Evolutionary conservation across 2,888 invertebrate genomes (phyloP), one percentile per base, ranked within the genome.

Genomic region (Ptilodon capucinus): DNA sequence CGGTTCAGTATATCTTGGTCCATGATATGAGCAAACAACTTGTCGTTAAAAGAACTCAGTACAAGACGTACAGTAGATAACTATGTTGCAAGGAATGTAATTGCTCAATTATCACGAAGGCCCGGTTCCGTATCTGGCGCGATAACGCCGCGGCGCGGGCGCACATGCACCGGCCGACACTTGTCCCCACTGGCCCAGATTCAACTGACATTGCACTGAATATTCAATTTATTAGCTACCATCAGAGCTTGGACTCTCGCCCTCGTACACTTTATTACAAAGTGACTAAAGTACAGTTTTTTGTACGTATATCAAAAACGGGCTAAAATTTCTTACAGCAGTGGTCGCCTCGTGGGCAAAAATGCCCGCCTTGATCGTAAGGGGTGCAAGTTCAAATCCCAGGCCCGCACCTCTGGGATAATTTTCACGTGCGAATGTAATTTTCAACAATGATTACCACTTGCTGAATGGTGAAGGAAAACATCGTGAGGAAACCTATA

Each of bases 41-140:
- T 23, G 23, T 23, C 23, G 23, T 2, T 11, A n/a, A 2, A 30
- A 30, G 7, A 14, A 2, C 14, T 34, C 13, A 35, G 35, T 35
- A 38, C 14, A 32, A 32, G 32, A 32, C 38, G 19, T 11, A 38
- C n/a, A 17, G 9, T 9, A 9, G 3, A 17, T 49, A 50, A 60
- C 60, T 68, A 73, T 79, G 79, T 79, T 74, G 79, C 74, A 72
- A 76, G 74, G 71, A 76, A 80, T 80, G 74, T 80, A 82, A 86
- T 85, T 83, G 82, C 83, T 85, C 82, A 85, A 86, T 86, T 84
- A 85, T 74, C 71, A 58, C 60, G 65, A 64, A 67, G 73, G 65
- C 62, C 74, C 68, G 67, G 74, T 71, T 78, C 66, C 61, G 64
- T 74, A 71, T 76, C 67, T 74, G 59, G 68, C 53, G 59, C 60